Evolutionary conservation across 2,888 invertebrate species (phyloP), one percentile per base, ranked within the genome.

Genomic region (Synanthedon vespiformis): DNA sequence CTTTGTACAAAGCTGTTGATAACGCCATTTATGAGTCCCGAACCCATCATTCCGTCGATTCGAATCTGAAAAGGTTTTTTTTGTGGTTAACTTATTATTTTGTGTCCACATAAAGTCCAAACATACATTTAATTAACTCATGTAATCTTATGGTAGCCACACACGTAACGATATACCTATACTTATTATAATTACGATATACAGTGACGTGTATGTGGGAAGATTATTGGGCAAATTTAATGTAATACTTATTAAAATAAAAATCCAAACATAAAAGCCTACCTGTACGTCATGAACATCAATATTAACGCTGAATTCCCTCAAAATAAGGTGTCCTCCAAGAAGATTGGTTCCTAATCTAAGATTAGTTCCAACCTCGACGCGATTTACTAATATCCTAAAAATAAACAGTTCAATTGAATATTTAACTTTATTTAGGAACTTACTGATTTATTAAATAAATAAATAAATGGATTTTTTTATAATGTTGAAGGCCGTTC

Each of bases 1-100:
- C 57, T 66, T 54, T 78, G 74, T 11, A 80, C 63, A 8, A 60
- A 53, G 10, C 60, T 56, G 59, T 67, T 80, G 58, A 80, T 77
- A 16, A 74, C 55, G 12, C 59, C 55, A 61, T 80, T 80, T 49
- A 80, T 55, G 3, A 74, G 6, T 8, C 51, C 56, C 11, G 78
- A 78, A 10, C 78, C 80, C 10, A 73, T 68, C 74, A 80, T 67
- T 8, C 80, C 78, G 27, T 64, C 58, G 34, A 80, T 57, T 48
- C 48, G 13, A 18, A 48, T 48, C 22, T 48, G 48, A 16, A 48
- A 48, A 44, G 14, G 12, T 13, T n/a, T 44, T n/a, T n/a, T n/a
- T 44, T 44, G 44, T 44, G 11, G 12, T n/a, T 44, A 6, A 11
- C 44, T 44, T 44, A 34, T 34, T n/a, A 22, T 22, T 4, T 8